Percentiles rank a stretch among this genome's conserved stretches.
These are phyloP conservation scores for Lethenteron camtschaticum DNA, from an alignment of 2,113 vertebrate genomes.

Conservation along the genomic window DNA sequence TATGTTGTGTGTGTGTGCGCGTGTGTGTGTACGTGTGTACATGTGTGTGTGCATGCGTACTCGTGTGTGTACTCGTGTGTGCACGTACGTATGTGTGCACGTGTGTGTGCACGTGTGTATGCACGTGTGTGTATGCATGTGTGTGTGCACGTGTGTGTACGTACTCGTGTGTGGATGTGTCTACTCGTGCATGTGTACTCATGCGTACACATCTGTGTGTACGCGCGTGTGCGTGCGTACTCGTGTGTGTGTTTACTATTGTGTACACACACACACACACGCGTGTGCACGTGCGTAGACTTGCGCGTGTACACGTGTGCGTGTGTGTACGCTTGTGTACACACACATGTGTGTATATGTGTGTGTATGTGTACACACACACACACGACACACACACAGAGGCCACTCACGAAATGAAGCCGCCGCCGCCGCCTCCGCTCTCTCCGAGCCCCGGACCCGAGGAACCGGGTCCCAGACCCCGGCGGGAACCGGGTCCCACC, in stretches of 20 bases:
- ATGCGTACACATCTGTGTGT: neutral
- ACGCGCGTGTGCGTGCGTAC: neutral
- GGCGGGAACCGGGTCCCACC: no score
- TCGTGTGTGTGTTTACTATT: neutral
- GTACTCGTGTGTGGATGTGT: neutral
- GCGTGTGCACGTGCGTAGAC: no score
- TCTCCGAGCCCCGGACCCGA: no score
- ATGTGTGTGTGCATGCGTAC: neutral
- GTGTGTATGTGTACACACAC: no score
- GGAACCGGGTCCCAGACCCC: no score
- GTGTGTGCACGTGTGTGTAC: neutral
- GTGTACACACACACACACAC: no score
- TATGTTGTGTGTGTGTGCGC: neutral
- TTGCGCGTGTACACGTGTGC: no score
- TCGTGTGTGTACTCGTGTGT: neutral
- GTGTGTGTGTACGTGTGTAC: neutral
- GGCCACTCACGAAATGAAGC: no score
- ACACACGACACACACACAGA: no score
- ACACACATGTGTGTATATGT: no score
- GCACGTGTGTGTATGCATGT: neutral
- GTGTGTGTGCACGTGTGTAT: neutral
- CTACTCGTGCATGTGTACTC: neutral
- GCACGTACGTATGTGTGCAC: neutral
- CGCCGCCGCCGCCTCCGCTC: no score
- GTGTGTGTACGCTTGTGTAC: no score